phyloP scores from a whole-genome alignment of 2,888 invertebrate genomes.

The Molanna angustata region DNA sequence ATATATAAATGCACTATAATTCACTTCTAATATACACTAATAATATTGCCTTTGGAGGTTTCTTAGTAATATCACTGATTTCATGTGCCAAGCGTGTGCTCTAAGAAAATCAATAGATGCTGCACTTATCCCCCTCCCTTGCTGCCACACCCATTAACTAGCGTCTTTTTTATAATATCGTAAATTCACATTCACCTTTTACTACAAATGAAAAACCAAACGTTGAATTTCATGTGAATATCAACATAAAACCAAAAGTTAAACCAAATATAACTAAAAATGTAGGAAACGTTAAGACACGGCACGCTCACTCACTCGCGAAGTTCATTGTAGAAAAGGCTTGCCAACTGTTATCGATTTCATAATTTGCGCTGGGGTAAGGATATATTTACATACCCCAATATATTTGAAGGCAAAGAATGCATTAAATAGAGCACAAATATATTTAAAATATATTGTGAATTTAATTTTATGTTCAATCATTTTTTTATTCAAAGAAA shows the following conservation, averaged over 20 bases:
- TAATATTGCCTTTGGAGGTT: conserved; percentile 29
- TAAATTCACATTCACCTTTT: conserved; percentile 24
- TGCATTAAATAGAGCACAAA: not conserved
- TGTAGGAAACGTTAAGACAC: conserved; percentile 30
- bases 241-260: conserved; percentile 30
- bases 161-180: conserved; percentile 25
- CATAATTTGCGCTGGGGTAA: conserved; percentile 13
- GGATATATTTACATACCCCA: no score
- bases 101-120: conserved; percentile 58
- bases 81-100: conserved; percentile 57
- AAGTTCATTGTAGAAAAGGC: conserved; percentile 30
- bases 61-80: conserved; percentile 43
- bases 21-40: conserved; percentile 28
- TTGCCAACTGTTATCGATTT: conserved; percentile 28
- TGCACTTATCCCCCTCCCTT: conserved; percentile 38
- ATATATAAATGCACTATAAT: conserved; percentile 29
- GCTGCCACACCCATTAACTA: conserved; percentile 29
- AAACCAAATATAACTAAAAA: conserved; percentile 32
- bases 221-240: conserved; percentile 28
- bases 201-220: conserved; percentile 22
- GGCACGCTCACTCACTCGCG: conserved; percentile 31
- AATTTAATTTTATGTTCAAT: not conserved
- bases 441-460: not conserved
- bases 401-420: no score
- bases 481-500: not conserved